Conservation (phyloP, 1,140 invertebrate species). For the Drosophila nannoptera region DNA sequence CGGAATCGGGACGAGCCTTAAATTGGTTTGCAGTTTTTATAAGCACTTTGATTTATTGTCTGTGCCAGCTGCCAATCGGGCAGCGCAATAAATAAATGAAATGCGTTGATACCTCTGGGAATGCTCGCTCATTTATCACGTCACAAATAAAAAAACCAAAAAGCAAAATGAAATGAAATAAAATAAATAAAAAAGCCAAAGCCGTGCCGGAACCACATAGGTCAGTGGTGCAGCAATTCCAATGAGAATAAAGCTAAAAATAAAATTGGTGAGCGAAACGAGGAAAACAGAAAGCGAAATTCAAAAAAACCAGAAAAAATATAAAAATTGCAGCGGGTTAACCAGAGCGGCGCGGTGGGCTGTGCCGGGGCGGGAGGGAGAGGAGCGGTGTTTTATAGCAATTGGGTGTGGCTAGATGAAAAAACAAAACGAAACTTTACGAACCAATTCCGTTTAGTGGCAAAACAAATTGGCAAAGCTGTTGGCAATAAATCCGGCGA, state of each 20-base stretch:
- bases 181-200: not conserved
- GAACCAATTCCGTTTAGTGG: conserved; percentile 2
- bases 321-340: conserved; percentile 48
- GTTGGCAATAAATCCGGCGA: not conserved
- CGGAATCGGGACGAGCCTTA: not conserved
- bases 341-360: conserved; percentile 6
- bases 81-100: conserved; percentile 42
- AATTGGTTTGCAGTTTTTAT: conserved; percentile 2
- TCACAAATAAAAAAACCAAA: not conserved
- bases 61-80: conserved; percentile 40
- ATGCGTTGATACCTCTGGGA: conserved; percentile 22
- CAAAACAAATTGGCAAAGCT: conserved; percentile 8
- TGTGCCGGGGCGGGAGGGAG: no score
- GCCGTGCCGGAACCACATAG: conserved; percentile 6
- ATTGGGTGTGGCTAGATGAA: not conserved
- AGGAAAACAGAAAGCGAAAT: not conserved
- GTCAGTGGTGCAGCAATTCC: conserved; percentile 1
- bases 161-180: no score
- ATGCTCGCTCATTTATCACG: conserved; percentile 20
- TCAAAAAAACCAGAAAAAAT: conserved; percentile 1
- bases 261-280: not conserved
- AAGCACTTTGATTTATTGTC: conserved; percentile 14
- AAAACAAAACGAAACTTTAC: not conserved
- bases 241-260: conserved; percentile 26
- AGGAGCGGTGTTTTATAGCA: not conserved